Evolutionary conservation across 2,113 vertebrate genomes (phyloP), one percentile per base, ranked within the genome.

Genomic region (Pseudolaguvia tuberculata): DNA sequence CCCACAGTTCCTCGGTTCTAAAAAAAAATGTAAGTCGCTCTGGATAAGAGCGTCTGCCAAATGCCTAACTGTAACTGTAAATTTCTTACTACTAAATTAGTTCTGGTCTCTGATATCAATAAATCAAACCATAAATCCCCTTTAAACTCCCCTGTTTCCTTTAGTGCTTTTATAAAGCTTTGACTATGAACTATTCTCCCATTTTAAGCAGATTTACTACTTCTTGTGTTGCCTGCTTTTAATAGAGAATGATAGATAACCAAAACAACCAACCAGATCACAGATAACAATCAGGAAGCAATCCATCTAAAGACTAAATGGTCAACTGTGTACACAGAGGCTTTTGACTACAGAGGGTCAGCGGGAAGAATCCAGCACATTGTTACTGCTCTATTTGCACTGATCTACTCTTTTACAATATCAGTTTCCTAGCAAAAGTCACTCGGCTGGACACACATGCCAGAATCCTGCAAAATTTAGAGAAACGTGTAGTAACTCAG

Each of bases 271-370:
- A 75, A 75, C 70, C 48, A 39, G 47, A 79, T 75, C 31, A 75
- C 20, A 31, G 66, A 82, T 80, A 80, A 56, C 68, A 75, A 78
- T 56, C 78, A 79, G 80, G 75, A 82, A 80, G 78, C 76, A 82
- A 78, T 82, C 81, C 72, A 82, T 82, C 81, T 75, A 68, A 74
- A 80, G 42, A 73, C 75, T 74, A 78, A 63, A 75, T 42, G 66
- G 59, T 75, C 67, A 67, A 75, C 70, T 29, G 50, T 39, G 73
- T 39, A 35, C 45, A 74, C 47, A 58, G 61, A 68, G 61, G 59
- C 35, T 58, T 45, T 63, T 52, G n/a, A 52, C 29, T 25, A 50
- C 42, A 29, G 52, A 62, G 80, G 59, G 25, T 58, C 14, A 52
- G 61, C 62, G 70, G 72, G 39, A 63, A 70, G 47, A 48, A 73